Base-by-base conservation (phyloP, 92 coral and sea anemone genomes). In the Parazoanthus atlanticus region DNA sequence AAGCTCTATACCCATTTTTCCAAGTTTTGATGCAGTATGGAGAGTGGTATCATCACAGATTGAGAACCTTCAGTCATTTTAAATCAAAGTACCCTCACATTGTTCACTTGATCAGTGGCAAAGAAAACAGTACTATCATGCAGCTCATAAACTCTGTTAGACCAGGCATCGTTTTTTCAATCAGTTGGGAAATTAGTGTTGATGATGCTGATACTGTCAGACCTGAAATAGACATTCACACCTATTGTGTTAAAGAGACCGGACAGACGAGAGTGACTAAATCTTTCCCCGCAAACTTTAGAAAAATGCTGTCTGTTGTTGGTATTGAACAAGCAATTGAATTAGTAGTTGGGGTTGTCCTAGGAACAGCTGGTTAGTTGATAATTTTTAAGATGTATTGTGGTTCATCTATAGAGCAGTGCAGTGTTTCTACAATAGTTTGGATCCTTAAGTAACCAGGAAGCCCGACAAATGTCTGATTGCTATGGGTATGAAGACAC, bases 241-340 rank as follows among this genome's bases (percentile, higher is more conserved):
- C 89, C 2, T 71, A 86, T 56, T 73, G 43, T 8, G 58, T 72
- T 33, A 76, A 56, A 36, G 47, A 81, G 43, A 86, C 49, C 66
- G 91, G 76, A 32, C 88, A 78, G 40, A 54, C 72, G 61, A 54
- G 85, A 34, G 74, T 93, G n/a, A 69, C 93, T 0, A 80, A 86
- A 74, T 92, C 87, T 43, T 89, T 94, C 46, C 96, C 96, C n/a
- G 81, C 83, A 56, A 86, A 95, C 79, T 97, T 97, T 90, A 85
- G 94, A 66, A 91, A 90, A 33, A 92, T 95, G 78, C 81, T 97
- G 61, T 93, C 93, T 64, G 31, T 81, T 61, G 61, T 94, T 90
- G 99, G 99, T 31, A 93, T 97, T 85, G 99, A 97, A 64, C 89
- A 97, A 71, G 89, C 99, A 72, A 90, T 97, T 80, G 99, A 97